Conservation (phyloP, 1,140 invertebrate species). For the Hycleus cichorii region DNA sequence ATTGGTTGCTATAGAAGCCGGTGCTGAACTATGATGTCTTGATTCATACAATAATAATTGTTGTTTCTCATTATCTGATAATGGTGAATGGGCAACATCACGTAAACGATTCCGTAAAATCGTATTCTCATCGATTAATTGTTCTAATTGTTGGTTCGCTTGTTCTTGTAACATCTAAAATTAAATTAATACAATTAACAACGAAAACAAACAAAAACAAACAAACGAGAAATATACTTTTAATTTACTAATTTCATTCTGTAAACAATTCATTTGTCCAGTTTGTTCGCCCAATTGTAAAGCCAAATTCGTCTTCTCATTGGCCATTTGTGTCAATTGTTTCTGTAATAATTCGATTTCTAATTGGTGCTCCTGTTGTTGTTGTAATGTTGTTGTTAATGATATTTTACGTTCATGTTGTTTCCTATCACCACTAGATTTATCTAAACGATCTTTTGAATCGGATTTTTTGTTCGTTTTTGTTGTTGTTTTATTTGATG, state of each 20-base stretch:
- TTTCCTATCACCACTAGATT: background rate
- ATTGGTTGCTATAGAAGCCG: slow-evolving; percentile 51
- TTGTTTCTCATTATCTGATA: slow-evolving; percentile 76
- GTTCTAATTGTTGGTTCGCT: slow-evolving; percentile 55
- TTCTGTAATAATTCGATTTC: slow-evolving; percentile 44
- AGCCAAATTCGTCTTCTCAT: slow-evolving; percentile 47
- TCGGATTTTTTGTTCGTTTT: no score
- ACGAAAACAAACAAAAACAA: no score
- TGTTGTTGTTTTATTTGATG: background rate
- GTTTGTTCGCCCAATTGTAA: slow-evolving; percentile 46
- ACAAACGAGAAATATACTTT: slow-evolving; percentile 38
- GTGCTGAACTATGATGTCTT: slow-evolving; percentile 55
- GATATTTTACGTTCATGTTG: slow-evolving; percentile 2
- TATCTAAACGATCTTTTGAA: no score
- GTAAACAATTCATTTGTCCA: slow-evolving; percentile 43
- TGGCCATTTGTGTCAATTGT: slow-evolving; percentile 44
- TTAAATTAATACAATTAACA: background rate
- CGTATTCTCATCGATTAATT: slow-evolving; percentile 65
- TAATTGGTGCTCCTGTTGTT: slow-evolving; percentile 25
- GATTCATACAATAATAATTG: slow-evolving; percentile 63
- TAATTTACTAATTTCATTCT: slow-evolving; percentile 45
- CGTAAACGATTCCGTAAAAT: slow-evolving; percentile 61
- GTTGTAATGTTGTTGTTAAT: background rate
- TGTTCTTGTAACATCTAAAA: slow-evolving; percentile 44
- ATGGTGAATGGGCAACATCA: slow-evolving; percentile 67